A percentile compares a stretch with the other conserved stretches of the same genome.
These are phyloP conservation scores for Acyrthosiphon pisum DNA, from an alignment of 1,140 invertebrate species.

Conservation along the genomic window DNA sequence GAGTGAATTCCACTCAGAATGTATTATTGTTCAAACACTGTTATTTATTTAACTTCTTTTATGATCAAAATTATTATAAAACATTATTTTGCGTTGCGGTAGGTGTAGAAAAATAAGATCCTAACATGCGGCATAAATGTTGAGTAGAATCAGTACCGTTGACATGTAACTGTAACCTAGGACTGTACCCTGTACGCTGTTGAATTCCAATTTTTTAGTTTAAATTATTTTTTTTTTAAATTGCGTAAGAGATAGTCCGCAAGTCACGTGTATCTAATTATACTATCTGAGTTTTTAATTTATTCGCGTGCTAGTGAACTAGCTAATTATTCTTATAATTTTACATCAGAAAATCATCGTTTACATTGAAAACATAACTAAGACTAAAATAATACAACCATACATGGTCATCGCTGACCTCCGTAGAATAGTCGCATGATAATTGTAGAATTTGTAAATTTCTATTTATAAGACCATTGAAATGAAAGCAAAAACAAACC, in stretches of 20 bases:
- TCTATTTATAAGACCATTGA: too few species aligned
- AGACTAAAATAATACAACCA: background rate
- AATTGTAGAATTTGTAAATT: too few species aligned
- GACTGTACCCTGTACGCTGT: background rate
- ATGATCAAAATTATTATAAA: background rate
- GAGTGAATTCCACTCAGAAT: background rate
- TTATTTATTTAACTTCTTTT: slow-evolving; percentile 1
- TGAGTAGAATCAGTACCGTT: background rate
- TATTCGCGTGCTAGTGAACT: background rate
- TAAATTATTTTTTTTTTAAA: background rate
- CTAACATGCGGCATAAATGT: background rate
- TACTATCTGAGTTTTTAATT: too few species aligned
- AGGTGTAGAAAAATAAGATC: background rate
- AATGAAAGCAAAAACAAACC: too few species aligned
- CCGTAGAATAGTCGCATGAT: too few species aligned
- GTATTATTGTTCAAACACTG: background rate
- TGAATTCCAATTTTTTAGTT: background rate
- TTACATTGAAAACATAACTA: too few species aligned
- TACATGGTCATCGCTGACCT: too few species aligned
- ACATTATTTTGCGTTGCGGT: background rate
- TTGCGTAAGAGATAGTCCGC: background rate
- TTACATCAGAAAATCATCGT: background rate
- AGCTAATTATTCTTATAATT: background rate
- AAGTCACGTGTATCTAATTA: background rate
- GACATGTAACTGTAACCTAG: background rate